These are phyloP conservation scores for Gorsachius goisagi DNA, from an alignment of 2,113 vertebrate genomes.

Conservation along the genomic window DNA sequence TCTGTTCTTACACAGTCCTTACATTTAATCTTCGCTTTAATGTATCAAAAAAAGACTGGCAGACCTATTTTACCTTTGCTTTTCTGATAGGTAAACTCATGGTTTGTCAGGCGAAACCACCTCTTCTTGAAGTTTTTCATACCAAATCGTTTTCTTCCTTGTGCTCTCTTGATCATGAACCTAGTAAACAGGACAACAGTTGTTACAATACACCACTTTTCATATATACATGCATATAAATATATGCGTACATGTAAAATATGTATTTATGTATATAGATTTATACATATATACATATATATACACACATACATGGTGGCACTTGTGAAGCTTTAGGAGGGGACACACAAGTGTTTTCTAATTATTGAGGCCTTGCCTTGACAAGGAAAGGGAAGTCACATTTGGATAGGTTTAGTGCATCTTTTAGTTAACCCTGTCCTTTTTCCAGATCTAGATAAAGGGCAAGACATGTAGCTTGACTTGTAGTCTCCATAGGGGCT, in stretches of 20 bases:
- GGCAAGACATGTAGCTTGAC: background rate
- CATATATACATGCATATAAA: background rate
- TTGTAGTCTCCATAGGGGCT: background rate
- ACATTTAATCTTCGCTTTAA: background rate
- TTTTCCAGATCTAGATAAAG: background rate
- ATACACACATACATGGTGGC: background rate
- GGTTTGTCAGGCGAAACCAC: constrained; percentile 97
- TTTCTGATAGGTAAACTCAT: constrained; percentile 97
- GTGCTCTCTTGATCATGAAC: constrained; percentile 97
- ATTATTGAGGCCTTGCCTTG: background rate
- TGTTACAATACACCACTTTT: background rate
- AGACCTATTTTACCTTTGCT: constrained; percentile 86
- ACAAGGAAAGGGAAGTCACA: background rate
- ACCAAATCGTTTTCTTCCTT: constrained; percentile 95
- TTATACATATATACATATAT: background rate
- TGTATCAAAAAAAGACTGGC: background rate
- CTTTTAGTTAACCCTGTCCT: background rate
- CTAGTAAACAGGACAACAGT: constrained; percentile 59
- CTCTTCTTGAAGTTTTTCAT: constrained; percentile 99
- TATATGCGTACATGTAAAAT: background rate
- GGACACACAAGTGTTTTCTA: background rate
- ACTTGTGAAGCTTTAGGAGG: constrained; percentile 7
- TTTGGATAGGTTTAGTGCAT: background rate
- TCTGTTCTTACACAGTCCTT: background rate
- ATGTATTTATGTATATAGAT: background rate